phyloP scores from a whole-genome alignment of 2,797 vertebrate genomes.

The Arnoldichthys spilopterus region DNA sequence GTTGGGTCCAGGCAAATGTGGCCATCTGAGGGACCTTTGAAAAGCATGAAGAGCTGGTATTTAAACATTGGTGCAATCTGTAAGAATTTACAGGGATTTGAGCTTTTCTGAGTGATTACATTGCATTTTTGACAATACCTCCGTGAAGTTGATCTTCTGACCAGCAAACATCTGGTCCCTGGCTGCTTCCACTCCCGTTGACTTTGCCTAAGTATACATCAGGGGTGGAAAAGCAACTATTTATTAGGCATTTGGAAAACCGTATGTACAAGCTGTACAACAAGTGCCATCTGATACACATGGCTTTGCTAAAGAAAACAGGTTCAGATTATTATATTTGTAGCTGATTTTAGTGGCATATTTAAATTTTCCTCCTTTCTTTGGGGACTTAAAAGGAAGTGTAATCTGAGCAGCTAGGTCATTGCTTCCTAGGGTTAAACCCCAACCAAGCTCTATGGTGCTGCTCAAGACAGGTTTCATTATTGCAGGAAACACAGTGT shows the following conservation, averaged over 20 bases:
- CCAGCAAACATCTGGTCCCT: constrained; percentile 91
- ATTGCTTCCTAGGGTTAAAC: background rate
- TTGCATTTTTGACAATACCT: constrained; percentile 75
- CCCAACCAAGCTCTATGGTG: no score
- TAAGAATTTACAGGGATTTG: background rate
- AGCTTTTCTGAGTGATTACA: background rate
- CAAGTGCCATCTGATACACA: background rate
- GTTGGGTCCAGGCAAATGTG: no score
- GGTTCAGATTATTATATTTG: background rate
- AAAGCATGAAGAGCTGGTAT: background rate
- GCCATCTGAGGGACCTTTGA: background rate
- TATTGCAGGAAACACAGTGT: background rate
- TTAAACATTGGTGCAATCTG: background rate
- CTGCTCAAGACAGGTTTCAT: no score
- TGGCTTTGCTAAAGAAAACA: background rate
- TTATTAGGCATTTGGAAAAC: background rate
- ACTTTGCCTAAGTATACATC: constrained; percentile 81
- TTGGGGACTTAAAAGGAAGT: background rate
- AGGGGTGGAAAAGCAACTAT: background rate
- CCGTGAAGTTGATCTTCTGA: constrained; percentile 98
- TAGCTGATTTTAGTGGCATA: background rate
- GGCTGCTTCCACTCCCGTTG: constrained; percentile 88
- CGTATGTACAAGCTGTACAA: background rate
- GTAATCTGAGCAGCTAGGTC: background rate
- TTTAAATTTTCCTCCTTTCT: background rate